Conservation (phyloP, 1,140 invertebrate genomes). For the Druon quercuslanigerum region DNA sequence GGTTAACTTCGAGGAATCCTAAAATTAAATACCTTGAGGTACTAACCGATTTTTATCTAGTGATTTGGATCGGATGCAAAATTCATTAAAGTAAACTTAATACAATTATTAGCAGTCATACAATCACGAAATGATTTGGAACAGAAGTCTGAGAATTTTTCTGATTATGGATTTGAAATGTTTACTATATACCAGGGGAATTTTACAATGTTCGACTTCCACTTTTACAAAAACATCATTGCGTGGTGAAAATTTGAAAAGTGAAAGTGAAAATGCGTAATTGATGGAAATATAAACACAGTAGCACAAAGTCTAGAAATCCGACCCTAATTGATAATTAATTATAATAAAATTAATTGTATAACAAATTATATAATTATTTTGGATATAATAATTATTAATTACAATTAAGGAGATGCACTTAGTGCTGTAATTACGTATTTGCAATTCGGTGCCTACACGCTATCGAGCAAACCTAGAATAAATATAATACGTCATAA, state of each 20-base stretch:
- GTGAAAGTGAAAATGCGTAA: neutral
- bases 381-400: neutral
- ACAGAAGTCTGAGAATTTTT: no score
- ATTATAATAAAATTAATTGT: neutral
- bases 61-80: no score
- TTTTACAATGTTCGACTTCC: no score
- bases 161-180: no score
- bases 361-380: slow-evolving; percentile 5
- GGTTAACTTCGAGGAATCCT: no score
- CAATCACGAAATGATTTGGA: no score
- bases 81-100: no score
- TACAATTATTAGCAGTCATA: no score
- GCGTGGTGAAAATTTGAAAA: neutral
- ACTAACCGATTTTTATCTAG: no score
- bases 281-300: neutral
- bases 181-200: no score
- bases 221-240: neutral
- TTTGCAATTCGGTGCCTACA: slow-evolving; percentile 60
- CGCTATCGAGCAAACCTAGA: slow-evolving; percentile 48
- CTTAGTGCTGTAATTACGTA: slow-evolving; percentile 52
- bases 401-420: slow-evolving; percentile 5
- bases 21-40: no score
- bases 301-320: slow-evolving; percentile 13
- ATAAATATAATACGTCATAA: slow-evolving; percentile 33
- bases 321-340: neutral